Conservation (phyloP, 2,888 invertebrate species). For the Drosophila diplacantha region DNA sequence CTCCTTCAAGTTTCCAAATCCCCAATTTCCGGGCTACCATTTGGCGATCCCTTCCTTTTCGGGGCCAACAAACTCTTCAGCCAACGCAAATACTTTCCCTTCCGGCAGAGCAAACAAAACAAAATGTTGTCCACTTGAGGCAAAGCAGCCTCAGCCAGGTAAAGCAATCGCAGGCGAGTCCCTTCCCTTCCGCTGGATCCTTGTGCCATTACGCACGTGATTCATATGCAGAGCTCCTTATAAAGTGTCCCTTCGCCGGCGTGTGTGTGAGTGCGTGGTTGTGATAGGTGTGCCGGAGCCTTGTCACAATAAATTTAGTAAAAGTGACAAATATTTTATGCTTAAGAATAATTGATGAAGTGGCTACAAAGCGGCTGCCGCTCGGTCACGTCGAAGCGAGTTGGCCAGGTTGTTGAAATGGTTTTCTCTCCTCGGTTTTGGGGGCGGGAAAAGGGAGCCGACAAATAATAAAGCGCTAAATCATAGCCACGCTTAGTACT, state of each 20-base stretch:
- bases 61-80: neutral
- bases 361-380: conserved; percentile 54
- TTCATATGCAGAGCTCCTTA: conserved; percentile 66
- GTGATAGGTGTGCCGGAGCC: conserved; percentile 48
- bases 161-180: conserved; percentile 29
- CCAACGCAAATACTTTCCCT: neutral
- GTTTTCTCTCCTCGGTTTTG: neutral
- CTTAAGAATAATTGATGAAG: conserved; percentile 75
- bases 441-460: conserved; percentile 20
- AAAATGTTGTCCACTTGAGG: conserved; percentile 66
- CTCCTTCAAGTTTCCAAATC: neutral
- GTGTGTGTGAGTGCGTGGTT: conserved; percentile 36
- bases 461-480: conserved; percentile 70
- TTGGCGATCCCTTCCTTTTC: neutral
- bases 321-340: conserved; percentile 75
- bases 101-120: conserved; percentile 30
- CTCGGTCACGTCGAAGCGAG: conserved; percentile 59
- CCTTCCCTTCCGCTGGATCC: conserved; percentile 19
- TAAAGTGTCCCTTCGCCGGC: conserved; percentile 37
- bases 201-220: conserved; percentile 68
- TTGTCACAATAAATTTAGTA: conserved; percentile 74
- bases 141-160: conserved; percentile 23
- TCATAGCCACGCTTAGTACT: conserved; percentile 71
- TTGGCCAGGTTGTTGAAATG: conserved; percentile 35
- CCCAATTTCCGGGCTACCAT: neutral